phyloP scores from a whole-genome alignment of 1,140 invertebrate genomes.

The Aphaenogaster ashmeadi region DNA sequence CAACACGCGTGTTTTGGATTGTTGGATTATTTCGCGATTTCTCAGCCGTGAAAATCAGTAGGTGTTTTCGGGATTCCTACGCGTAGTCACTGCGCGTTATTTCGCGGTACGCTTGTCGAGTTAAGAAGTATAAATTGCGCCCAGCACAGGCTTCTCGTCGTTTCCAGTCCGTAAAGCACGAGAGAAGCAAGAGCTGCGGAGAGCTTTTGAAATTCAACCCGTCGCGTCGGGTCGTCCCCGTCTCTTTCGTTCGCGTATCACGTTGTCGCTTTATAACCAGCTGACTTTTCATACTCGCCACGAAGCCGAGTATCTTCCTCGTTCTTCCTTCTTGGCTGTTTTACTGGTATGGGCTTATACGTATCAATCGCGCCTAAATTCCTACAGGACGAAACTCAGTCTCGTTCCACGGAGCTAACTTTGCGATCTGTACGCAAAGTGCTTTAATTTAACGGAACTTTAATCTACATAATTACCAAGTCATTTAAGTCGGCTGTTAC shows the following conservation, averaged over 20 bases:
- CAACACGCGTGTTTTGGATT: neutral
- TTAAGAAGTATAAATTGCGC: constrained; percentile 63
- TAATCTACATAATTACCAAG: constrained; percentile 35
- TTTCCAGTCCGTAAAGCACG: constrained; percentile 41
- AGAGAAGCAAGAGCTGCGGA: neutral
- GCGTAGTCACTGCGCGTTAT: neutral
- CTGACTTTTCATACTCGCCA: constrained; percentile 37
- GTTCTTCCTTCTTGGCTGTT: neutral
- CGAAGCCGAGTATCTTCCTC: neutral
- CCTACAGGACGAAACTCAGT: neutral
- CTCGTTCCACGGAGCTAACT: neutral
- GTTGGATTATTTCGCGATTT: neutral
- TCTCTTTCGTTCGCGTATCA: constrained; percentile 48
- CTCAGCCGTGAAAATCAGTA: neutral
- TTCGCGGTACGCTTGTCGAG: constrained; percentile 48
- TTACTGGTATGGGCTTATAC: neutral
- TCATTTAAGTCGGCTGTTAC: neutral
- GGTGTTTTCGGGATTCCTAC: neutral
- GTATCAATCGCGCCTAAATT: constrained; percentile 25
- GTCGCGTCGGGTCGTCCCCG: neutral
- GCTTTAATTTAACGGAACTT: constrained; percentile 16
- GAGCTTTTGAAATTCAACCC: constrained; percentile 60
- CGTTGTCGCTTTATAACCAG: constrained; percentile 62
- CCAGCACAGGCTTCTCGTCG: constrained; percentile 28
- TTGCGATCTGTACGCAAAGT: neutral